Conservation (phyloP, 2,113 vertebrate species). For the Cebidichthys violaceus region DNA sequence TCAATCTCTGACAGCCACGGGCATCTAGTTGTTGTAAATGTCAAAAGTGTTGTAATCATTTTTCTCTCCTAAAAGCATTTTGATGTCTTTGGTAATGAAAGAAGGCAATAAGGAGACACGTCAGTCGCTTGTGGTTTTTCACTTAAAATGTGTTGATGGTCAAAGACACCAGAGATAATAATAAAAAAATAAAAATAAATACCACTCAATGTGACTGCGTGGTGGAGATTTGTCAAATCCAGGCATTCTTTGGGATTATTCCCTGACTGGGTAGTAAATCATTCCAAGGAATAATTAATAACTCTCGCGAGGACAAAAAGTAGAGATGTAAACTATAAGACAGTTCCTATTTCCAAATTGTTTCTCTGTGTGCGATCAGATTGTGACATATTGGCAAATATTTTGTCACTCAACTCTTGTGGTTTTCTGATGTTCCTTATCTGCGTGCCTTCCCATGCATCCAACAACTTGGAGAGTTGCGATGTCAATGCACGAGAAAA, state of each 20-base stretch:
- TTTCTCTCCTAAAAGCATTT: constrained; percentile 31
- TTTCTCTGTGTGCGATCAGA: constrained; percentile 51
- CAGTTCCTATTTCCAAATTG: constrained; percentile 44
- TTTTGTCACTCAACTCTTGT: constrained; percentile 49
- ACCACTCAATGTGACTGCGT: background rate
- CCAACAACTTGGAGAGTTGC: constrained; percentile 4
- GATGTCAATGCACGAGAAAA: constrained; percentile 17
- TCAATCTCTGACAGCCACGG: constrained; percentile 26
- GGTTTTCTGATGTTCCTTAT: constrained; percentile 37
- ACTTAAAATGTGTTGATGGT: constrained; percentile 24
- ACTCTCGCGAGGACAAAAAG: constrained; percentile 53
- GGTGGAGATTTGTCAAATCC: constrained; percentile 22
- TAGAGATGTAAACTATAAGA: constrained; percentile 46
- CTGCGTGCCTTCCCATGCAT: background rate
- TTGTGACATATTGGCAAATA: constrained; percentile 58
- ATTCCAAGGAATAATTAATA: constrained; percentile 74
- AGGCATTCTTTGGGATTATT: constrained; percentile 39
- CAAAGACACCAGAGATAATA: constrained; percentile 27
- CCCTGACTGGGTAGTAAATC: constrained; percentile 50
- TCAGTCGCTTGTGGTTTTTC: constrained; percentile 20
- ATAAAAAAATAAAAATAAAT: background rate
- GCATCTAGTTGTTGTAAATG: constrained; percentile 42
- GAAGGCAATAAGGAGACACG: background rate
- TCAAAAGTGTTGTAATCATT: constrained; percentile 25
- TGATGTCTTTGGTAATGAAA: constrained; percentile 35